Conservation (phyloP, 2,888 invertebrate genomes). For the Pedicia rivosa region DNA sequence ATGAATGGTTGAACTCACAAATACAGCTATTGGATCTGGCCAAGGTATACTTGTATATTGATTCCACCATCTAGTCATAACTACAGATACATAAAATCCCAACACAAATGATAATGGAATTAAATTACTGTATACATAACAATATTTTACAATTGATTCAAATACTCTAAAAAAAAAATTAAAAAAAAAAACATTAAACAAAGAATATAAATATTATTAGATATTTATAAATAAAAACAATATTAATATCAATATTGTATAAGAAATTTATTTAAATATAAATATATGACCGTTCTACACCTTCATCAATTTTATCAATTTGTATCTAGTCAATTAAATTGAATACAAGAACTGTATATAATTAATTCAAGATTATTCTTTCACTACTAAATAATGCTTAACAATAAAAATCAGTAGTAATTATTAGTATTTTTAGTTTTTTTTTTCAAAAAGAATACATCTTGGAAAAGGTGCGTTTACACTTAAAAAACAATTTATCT, state of each 20-base stretch:
- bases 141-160: constrained; percentile 69
- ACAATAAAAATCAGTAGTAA: too few species aligned
- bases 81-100: constrained; percentile 86
- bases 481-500: too few species aligned
- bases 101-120: constrained; percentile 87
- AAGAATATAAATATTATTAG: neutral
- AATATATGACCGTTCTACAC: too few species aligned
- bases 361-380: too few species aligned
- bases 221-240: neutral
- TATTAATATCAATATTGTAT: too few species aligned
- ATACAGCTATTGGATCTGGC: constrained; percentile 78
- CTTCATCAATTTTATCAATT: too few species aligned
- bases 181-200: constrained; percentile 7
- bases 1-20: constrained; percentile 67
- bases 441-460: too few species aligned
- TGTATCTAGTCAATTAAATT: too few species aligned
- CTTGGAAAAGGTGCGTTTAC: too few species aligned
- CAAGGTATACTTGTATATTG: constrained; percentile 72
- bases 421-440: too few species aligned
- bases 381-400: too few species aligned
- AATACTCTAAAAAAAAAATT: constrained; percentile 43
- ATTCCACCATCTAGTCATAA: constrained; percentile 87
- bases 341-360: too few species aligned
- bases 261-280: neutral
- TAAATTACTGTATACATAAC: constrained; percentile 69